These are phyloP conservation scores for Otis tarda DNA, from an alignment of 2,113 vertebrate genomes.

Conservation along the genomic window DNA sequence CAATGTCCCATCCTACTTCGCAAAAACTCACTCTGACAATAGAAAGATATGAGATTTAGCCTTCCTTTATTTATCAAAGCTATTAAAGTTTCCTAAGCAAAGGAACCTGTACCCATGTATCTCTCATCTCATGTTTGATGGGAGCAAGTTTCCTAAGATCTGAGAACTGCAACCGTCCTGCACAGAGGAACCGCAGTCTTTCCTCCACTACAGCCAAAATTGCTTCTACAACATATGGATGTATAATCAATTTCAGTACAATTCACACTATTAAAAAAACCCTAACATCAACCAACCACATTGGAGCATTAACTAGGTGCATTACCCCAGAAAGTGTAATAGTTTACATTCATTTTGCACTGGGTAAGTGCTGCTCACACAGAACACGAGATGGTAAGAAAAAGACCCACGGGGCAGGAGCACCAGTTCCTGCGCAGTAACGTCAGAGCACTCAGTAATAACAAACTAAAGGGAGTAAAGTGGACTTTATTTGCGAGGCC, in stretches of 20 bases:
- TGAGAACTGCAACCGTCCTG: neutral
- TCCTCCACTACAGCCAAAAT: neutral
- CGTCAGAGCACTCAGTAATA: neutral
- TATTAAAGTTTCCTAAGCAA: neutral
- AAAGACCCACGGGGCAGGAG: neutral
- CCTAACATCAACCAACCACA: neutral
- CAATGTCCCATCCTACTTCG: neutral
- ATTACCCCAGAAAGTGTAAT: accelerated
- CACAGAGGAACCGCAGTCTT: neutral
- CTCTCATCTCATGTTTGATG: neutral
- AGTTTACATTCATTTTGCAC: neutral
- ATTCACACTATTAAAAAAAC: neutral
- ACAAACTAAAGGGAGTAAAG: neutral
- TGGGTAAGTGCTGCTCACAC: neutral
- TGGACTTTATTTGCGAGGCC: neutral
- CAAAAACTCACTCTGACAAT: neutral
- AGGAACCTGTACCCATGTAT: neutral
- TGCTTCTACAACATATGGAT: neutral
- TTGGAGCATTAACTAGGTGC: neutral
- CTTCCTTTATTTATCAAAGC: neutral
- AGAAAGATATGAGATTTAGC: neutral
- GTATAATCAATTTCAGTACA: neutral
- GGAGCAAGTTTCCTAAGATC: neutral
- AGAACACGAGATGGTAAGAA: neutral
- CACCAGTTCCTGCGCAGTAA: neutral